Percentiles rank a stretch among this genome's conserved stretches.
phyloP scores from a whole-genome alignment of 2,888 invertebrate species.

The Dascillus cervinus region DNA sequence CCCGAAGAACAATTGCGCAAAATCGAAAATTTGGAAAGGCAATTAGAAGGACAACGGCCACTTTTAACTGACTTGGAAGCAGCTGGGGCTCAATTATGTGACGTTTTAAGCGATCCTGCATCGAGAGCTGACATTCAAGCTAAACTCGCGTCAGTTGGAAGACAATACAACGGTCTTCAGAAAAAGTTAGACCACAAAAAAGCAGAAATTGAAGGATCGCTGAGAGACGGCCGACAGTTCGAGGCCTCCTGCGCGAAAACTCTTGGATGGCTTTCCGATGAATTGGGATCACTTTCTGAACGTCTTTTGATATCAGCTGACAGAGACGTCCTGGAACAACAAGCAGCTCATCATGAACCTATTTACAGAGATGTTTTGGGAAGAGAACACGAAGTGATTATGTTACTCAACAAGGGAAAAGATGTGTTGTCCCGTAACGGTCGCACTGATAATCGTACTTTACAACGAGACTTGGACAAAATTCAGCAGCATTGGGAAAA shows the following conservation, averaged over 20 bases:
- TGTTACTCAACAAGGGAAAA: slow-evolving; percentile 85
- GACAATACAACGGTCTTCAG: slow-evolving; percentile 81
- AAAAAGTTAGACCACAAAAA: slow-evolving; percentile 84
- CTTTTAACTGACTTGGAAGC: slow-evolving; percentile 80
- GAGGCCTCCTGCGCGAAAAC: slow-evolving; percentile 83
- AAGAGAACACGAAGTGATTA: slow-evolving; percentile 88
- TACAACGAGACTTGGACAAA: slow-evolving; percentile 76
- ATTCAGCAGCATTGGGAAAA: slow-evolving; percentile 91
- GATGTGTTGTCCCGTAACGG: slow-evolving; percentile 50
- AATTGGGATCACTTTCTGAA: slow-evolving; percentile 67
- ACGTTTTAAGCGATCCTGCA: slow-evolving; percentile 82
- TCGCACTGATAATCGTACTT: slow-evolving; percentile 50
- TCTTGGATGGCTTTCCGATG: slow-evolving; percentile 81
- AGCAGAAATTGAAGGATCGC: slow-evolving; percentile 73
- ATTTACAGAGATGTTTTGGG: slow-evolving; percentile 82
- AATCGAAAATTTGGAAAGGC: slow-evolving; percentile 79
- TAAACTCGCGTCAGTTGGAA: slow-evolving; percentile 77
- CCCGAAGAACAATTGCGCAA: slow-evolving; percentile 82
- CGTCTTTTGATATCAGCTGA: slow-evolving; percentile 83
- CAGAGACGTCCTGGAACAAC: slow-evolving; percentile 70
- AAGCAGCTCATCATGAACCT: slow-evolving; percentile 83
- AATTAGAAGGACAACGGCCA: slow-evolving; percentile 82
- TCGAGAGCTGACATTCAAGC: slow-evolving; percentile 85
- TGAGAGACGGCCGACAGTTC: slow-evolving; percentile 81
- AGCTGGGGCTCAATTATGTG: slow-evolving; percentile 82